Conservation (phyloP, 2,113 vertebrate genomes). For the Pogona vitticeps region DNA sequence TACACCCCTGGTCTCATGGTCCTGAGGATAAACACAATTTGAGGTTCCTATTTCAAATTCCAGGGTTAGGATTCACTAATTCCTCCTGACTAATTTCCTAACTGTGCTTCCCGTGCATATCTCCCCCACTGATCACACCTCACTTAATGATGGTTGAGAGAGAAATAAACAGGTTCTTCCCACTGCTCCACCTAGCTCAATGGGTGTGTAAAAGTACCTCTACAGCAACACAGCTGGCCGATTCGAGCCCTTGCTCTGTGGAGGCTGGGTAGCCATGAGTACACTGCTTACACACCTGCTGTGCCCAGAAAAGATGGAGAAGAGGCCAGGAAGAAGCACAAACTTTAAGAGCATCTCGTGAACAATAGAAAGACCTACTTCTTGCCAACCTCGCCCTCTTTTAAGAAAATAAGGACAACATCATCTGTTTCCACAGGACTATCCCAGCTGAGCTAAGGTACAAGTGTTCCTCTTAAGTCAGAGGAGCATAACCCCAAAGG, state of each 20-base stretch:
- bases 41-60: not conserved
- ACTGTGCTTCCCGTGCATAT: not conserved
- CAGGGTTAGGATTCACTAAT: too few relatives aligned
- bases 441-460: too few relatives aligned
- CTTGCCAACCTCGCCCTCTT: too few relatives aligned
- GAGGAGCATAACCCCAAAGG: not conserved
- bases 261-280: not conserved
- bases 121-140: not conserved
- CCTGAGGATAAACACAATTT: not conserved
- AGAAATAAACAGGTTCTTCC: not conserved
- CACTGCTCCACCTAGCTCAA: not conserved
- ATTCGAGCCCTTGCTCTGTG: not conserved
- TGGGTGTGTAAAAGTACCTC: not conserved
- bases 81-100: not conserved
- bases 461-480: not conserved
- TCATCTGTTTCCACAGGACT: too few relatives aligned
- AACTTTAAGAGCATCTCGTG: not conserved
- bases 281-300: not conserved
- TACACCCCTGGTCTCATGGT: too few relatives aligned
- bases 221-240: not conserved
- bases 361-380: too few relatives aligned
- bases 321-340: too few relatives aligned
- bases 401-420: too few relatives aligned
- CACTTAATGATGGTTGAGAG: not conserved
- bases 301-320: not conserved